A percentile compares a stretch with the other conserved stretches of the same genome.
Conservation (phyloP, 2,888 invertebrate genomes). For the Pristionchus exspectatus region DNA sequence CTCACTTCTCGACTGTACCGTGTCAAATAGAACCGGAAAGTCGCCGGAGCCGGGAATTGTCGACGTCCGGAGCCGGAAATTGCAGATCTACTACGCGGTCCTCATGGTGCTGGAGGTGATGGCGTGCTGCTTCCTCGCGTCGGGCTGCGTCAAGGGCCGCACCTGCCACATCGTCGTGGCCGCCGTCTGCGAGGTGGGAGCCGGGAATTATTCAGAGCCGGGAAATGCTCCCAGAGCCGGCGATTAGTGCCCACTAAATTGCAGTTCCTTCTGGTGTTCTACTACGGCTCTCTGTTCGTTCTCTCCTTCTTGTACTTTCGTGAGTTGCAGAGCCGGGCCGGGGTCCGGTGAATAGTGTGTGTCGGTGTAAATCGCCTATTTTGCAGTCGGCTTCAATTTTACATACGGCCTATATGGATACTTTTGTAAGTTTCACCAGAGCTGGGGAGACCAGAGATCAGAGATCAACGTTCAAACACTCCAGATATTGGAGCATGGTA, state of each 20-base stretch:
- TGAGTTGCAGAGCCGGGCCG: neutral
- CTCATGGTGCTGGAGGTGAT: neutral
- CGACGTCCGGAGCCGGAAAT: neutral
- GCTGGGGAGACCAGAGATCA: neutral
- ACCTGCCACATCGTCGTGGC: neutral
- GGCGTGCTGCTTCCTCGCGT: neutral
- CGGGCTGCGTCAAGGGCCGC: constrained; percentile 3
- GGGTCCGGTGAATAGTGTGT: neutral
- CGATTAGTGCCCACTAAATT: neutral
- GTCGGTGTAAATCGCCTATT: neutral
- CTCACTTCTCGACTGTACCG: too few species aligned
- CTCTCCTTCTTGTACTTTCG: neutral
- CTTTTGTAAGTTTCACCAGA: neutral
- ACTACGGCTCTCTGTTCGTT: neutral
- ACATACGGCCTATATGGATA: neutral
- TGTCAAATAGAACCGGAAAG: too few species aligned
- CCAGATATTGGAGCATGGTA: neutral
- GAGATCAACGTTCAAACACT: neutral
- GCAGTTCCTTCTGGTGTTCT: neutral
- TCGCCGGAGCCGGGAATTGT: neutral
- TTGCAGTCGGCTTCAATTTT: neutral
- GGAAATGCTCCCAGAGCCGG: neutral
- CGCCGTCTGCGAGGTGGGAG: neutral
- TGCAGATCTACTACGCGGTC: neutral
- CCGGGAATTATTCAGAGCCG: neutral